These are phyloP conservation scores for Oryctes rhinoceros DNA, from an alignment of 1,140 invertebrate species.

Conservation along the genomic window DNA sequence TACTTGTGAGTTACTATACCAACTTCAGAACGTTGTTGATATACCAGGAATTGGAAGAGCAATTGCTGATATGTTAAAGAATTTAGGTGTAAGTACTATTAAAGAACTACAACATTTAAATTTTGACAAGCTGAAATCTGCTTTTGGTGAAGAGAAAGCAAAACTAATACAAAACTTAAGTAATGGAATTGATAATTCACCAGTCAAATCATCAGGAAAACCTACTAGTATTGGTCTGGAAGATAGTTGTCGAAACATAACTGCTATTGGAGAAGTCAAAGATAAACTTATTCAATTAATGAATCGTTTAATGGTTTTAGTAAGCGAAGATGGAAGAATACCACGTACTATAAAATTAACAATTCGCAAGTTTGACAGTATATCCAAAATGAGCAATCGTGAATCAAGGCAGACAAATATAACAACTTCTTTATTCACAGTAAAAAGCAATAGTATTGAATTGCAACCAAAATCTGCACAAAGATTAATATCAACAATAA, in stretches of 20 bases:
- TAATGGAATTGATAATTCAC: slow-evolving; percentile 74
- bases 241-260: slow-evolving; percentile 73
- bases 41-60: slow-evolving; percentile 79
- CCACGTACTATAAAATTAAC: slow-evolving; percentile 77
- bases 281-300: slow-evolving; percentile 73
- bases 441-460: slow-evolving; percentile 63
- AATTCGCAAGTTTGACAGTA: slow-evolving; percentile 72
- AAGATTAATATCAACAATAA: slow-evolving; percentile 74
- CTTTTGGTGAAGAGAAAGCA: slow-evolving; percentile 73
- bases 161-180: slow-evolving; percentile 73
- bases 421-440: slow-evolving; percentile 70
- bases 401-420: slow-evolving; percentile 78
- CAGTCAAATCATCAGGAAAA: slow-evolving; percentile 74
- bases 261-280: slow-evolving; percentile 74
- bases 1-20: slow-evolving; percentile 70
- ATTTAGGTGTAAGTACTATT: slow-evolving; percentile 71
- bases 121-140: slow-evolving; percentile 66
- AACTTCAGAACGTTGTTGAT: slow-evolving; percentile 66
- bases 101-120: slow-evolving; percentile 71
- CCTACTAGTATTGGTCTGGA: slow-evolving; percentile 78
- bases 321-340: slow-evolving; percentile 78
- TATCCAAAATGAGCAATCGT: slow-evolving; percentile 69
- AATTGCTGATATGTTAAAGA: slow-evolving; percentile 69
- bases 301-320: slow-evolving; percentile 72
- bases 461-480: slow-evolving; percentile 67